These are phyloP conservation scores for Eufriesea mexicana DNA, from an alignment of 1,140 invertebrate genomes.

Conservation along the genomic window DNA sequence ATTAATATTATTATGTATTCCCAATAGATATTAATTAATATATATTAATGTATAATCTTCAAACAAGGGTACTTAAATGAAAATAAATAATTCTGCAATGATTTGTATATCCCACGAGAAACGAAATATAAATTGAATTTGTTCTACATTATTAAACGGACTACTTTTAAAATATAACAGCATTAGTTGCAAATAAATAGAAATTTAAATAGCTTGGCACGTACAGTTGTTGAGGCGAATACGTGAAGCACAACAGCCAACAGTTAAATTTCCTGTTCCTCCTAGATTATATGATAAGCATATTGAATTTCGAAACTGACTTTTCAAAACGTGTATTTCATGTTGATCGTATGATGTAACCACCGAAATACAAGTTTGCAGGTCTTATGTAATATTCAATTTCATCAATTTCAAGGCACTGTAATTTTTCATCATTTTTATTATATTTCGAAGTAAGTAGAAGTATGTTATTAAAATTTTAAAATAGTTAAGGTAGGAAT, in stretches of 20 bases:
- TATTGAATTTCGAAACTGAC: not conserved
- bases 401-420: not conserved
- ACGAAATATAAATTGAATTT: no score
- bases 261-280: conserved; percentile 1
- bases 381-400: not conserved
- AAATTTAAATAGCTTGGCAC: not conserved
- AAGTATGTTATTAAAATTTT: no score
- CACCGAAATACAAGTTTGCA: not conserved
- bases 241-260: not conserved
- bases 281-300: not conserved
- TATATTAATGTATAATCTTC: no score
- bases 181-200: not conserved
- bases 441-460: no score
- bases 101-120: no score
- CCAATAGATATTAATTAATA: no score
- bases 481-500: no score
- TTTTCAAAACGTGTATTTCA: not conserved
- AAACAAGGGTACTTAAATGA: no score
- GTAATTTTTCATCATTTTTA: not conserved
- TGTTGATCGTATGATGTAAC: not conserved
- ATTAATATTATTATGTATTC: no score
- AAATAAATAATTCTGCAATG: no score
- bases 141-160: no score
- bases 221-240: not conserved
- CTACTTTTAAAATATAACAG: not conserved